Evolutionary conservation across 2,888 invertebrate genomes (phyloP).

Genomic region (Agonopterix subpropinquella): DNA sequence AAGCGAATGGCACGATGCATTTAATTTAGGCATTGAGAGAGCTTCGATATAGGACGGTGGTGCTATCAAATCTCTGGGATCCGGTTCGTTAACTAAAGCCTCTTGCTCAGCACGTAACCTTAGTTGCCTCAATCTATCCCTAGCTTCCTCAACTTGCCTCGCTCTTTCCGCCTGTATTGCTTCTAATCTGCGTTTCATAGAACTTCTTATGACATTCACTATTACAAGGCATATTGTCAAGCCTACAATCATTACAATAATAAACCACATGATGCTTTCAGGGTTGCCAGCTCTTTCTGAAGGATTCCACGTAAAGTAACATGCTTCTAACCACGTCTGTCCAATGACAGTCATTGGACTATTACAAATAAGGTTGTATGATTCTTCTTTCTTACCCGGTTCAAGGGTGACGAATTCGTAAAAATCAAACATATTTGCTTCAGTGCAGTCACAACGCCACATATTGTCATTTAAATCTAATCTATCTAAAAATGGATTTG

Average conservation of each 20-base stretch:
- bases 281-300: constrained; percentile 44
- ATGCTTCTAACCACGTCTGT: constrained; percentile 81
- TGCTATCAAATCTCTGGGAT: constrained; percentile 80
- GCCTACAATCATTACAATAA: constrained; percentile 72
- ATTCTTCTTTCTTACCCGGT: constrained; percentile 71
- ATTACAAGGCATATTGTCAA: constrained; percentile 71
- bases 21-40: constrained; percentile 82
- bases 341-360: constrained; percentile 79
- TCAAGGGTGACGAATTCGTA: constrained; percentile 76
- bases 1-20: constrained; percentile 75
- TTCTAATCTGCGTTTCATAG: constrained; percentile 71
- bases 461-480: constrained; percentile 83
- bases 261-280: constrained; percentile 75
- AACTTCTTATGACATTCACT: constrained; percentile 70
- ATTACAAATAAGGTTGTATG: constrained; percentile 77
- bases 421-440: constrained; percentile 74
- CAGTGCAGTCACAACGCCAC: constrained; percentile 85
- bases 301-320: constrained; percentile 78
- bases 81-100: constrained; percentile 77
- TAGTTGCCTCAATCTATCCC: constrained; percentile 71
- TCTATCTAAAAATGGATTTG: constrained; percentile 73
- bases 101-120: constrained; percentile 72
- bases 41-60: constrained; percentile 88
- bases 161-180: constrained; percentile 69
- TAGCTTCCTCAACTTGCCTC: constrained; percentile 74